These are phyloP conservation scores for Blennius ocellaris DNA, from an alignment of 2,113 vertebrate genomes.

Conservation along the genomic window DNA sequence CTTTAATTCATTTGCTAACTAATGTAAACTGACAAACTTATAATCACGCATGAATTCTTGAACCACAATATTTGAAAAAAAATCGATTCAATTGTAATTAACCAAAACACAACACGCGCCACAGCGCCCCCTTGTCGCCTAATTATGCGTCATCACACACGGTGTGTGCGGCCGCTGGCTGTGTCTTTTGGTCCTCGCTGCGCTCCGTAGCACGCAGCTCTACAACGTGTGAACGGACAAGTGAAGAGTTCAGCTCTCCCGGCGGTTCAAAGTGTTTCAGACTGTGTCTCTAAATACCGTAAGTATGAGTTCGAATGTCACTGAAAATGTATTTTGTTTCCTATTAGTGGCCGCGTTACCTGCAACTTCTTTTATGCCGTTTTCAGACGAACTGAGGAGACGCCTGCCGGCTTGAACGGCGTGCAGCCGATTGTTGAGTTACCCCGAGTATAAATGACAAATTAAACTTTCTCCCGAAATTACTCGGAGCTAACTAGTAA, in stretches of 20 bases:
- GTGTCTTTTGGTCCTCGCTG: slow-evolving; percentile 47
- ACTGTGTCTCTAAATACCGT: slow-evolving; percentile 1
- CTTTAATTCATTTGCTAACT: no score
- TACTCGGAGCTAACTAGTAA: no score
- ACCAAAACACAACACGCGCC: no score
- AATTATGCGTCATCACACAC: no score
- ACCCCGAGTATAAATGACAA: no score
- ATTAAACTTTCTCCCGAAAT: no score
- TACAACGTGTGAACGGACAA: slow-evolving; percentile 65
- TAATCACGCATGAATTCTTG: no score
- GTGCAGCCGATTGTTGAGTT: neutral
- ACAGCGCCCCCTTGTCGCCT: slow-evolving; percentile 25
- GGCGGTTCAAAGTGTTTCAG: neutral
- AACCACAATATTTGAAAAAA: no score
- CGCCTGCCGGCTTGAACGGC: neutral
- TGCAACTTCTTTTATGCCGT: neutral
- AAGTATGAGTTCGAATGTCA: slow-evolving; percentile 24
- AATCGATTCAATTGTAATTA: no score
- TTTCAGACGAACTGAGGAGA: no score
- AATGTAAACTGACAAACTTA: no score
- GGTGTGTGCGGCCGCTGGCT: no score
- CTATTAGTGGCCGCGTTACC: neutral
- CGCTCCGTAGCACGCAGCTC: slow-evolving; percentile 72
- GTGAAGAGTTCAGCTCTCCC: neutral
- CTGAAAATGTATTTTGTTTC: fast-evolving